Base-by-base conservation (phyloP, 2,113 vertebrate species). In the Callopanchax toddi region DNA sequence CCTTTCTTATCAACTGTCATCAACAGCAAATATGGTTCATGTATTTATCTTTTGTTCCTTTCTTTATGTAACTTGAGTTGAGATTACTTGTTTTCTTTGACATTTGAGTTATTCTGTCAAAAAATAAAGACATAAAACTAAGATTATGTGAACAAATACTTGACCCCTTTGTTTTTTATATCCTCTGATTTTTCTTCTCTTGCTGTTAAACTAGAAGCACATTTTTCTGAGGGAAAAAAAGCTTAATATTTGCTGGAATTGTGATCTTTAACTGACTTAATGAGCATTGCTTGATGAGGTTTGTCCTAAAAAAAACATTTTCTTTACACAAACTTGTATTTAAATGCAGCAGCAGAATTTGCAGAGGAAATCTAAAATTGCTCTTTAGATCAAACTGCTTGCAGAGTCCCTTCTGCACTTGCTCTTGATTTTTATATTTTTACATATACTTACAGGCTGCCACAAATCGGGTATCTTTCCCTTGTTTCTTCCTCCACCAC, bases 41-140 rank as follows among this genome's bases (percentile, higher is more conserved):
- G 50, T 82, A 71, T 83, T 75, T 74, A 61, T 79, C 68, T 25
- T 11, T 70, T 54, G 39, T 78, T 79, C 67, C 17, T 56, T 12
- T 78, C 69, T 66, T 88, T 71, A 36, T 13, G 10, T 52, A 63
- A 42, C 65, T 55, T 62, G 49, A 67, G n/a, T 78, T 71, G 9
- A 39, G 26, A 36, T 22, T 11, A n/a, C n/a, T 70, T 62, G 7
- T 65, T 78, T n/a, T n/a, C n/a, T n/a, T 60, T 67, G n/a, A 74
- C 48, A 74, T 76, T 85, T 1, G 48, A 62, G 60, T 72, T 90
- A 55, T 78, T 37, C 44, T 59, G 26, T 64, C 68, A 56, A 34
- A 62, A 70, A 91, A 89, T 86, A 87, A 89, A 91, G 62, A 64
- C 6, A 34, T 5, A 43, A 39, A 40, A 45, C 60, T 51, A 15